phyloP scores from a whole-genome alignment of 2,888 invertebrate genomes.

The Drosophila planitibia region DNA sequence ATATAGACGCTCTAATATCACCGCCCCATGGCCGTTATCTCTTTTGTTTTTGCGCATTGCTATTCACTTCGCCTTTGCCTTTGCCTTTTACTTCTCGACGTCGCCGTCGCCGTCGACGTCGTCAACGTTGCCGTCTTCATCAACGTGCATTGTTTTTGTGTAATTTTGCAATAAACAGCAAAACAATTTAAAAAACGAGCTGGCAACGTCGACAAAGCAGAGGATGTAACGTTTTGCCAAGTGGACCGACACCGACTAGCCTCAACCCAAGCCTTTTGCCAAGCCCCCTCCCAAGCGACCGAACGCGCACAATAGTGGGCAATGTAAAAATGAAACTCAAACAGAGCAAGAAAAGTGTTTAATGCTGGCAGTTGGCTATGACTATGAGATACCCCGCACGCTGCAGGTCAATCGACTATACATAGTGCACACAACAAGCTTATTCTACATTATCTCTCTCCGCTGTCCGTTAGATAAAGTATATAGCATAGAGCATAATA shows the following conservation, averaged over 20 bases:
- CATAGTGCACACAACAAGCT: neutral
- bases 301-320: constrained; percentile 43
- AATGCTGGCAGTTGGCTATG: neutral
- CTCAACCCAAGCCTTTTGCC: constrained; percentile 7
- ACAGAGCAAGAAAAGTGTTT: constrained; percentile 21
- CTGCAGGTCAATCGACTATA: too few species aligned
- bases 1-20: constrained; percentile 23
- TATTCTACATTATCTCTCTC: neutral
- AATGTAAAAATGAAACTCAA: constrained; percentile 61
- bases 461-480: neutral
- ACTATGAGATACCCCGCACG: constrained; percentile 16
- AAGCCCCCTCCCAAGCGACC: constrained; percentile 12
- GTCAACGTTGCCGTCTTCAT: constrained; percentile 75
- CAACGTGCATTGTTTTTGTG: constrained; percentile 80
- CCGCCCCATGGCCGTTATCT: constrained; percentile 49
- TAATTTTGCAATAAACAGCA: constrained; percentile 82
- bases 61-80: constrained; percentile 20
- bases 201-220: constrained; percentile 67
- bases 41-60: constrained; percentile 68
- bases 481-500: neutral
- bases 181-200: constrained; percentile 76
- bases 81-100: constrained; percentile 43
- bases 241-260: constrained; percentile 68
- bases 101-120: constrained; percentile 50
- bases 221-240: constrained; percentile 79